Base-by-base conservation (phyloP, 2,888 invertebrate genomes). In the Anagyrus pseudococci region DNA sequence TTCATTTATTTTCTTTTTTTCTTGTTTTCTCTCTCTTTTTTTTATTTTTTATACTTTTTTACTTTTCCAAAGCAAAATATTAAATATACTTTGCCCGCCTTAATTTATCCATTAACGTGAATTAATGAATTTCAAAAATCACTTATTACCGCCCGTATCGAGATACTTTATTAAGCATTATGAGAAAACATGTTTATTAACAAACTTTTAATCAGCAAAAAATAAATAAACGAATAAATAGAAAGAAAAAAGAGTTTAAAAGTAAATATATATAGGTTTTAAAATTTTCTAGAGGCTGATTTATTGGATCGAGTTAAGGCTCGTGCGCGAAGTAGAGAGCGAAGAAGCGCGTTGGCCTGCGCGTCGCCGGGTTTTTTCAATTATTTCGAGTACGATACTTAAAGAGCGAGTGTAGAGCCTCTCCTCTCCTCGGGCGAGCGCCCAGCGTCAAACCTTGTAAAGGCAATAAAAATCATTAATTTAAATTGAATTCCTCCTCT, bases 401-500 rank as follows among this genome's bases (percentile, higher is more conserved):
- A 37, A 13, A 37, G 2, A 7, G 6, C 29, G 29, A 10, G 29
- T 37, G 33, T 37, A 37, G 2, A 37, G 13, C 10, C 33, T 13
- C 8, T 2, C 8, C 13, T 8, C 10, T 2, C 10, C 4, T 2
- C 33, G 8, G 33, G 13, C 8, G 47, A 47, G 7, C 13, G 4
- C 2, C 47, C 2, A 47, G 13, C 8, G 47, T n/a, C 25, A 25
- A 22, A 47, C 46, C 46, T 46, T 22, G 46, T 22, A 46, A 29
- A 29, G 49, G 6, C 49, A 20, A 29, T 20, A 17, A 20, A 17
- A 19, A 49, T 25, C 23, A 53, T 53, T 53, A 41, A 41, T 41
- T 41, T 53, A 37, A 40, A 53, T 41, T 53, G 53, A 53, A 53
- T 26, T 53, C 22, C 19, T 33, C 13, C 19, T 20, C 33, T 33